A percentile compares a stretch with the other conserved stretches of the same genome.
Conservation (phyloP, 2,113 vertebrate species). For the Cephalopholis sonnerati region DNA sequence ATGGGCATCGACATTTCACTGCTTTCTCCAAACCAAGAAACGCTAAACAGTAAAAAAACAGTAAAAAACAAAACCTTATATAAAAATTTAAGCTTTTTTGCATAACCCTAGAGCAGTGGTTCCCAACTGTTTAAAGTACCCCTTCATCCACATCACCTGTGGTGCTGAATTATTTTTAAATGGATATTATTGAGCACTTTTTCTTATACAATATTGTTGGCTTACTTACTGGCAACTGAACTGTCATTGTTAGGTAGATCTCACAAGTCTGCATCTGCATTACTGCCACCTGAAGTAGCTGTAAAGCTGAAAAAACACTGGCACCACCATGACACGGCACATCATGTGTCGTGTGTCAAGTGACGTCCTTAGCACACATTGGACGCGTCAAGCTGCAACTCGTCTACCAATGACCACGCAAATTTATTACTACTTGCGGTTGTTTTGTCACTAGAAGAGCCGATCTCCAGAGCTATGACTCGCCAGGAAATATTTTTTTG, state of each 20-base stretch:
- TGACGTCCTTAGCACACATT: too few relatives aligned
- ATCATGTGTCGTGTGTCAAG: too few relatives aligned
- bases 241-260: not conserved
- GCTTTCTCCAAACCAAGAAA: slow-evolving; percentile 12
- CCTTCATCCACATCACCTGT: not conserved
- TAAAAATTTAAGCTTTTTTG: not conserved
- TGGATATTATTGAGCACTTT: not conserved
- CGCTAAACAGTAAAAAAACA: not conserved
- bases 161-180: not conserved
- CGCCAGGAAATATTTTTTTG: too few relatives aligned
- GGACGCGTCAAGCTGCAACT: too few relatives aligned
- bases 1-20: not conserved
- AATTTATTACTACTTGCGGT: too few relatives aligned
- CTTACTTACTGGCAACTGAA: not conserved
- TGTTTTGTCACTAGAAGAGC: too few relatives aligned
- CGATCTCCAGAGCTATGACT: too few relatives aligned
- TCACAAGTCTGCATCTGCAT: not conserved
- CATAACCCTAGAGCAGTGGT: not conserved
- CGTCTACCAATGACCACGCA: too few relatives aligned
- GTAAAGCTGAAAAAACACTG: too few relatives aligned
- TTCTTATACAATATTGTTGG: not conserved
- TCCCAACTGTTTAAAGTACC: not conserved
- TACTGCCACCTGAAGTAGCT: not conserved
- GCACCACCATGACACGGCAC: too few relatives aligned
- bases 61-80: not conserved